phyloP scores from a whole-genome alignment of 2,113 vertebrate species.

The Rhineura floridana region DNA sequence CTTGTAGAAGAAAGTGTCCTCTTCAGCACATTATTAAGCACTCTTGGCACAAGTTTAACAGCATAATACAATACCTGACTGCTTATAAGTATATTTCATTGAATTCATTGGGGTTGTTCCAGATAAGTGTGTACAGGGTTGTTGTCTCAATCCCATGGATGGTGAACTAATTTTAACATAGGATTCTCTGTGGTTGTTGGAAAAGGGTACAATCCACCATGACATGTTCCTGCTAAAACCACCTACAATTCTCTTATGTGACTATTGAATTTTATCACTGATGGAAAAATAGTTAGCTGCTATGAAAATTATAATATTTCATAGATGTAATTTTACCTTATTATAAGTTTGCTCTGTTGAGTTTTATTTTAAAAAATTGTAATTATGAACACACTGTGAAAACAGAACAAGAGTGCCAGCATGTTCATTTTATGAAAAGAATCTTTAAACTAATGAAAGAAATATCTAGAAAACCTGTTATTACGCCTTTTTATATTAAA shows the following conservation, averaged over 20 bases:
- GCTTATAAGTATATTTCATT: too few species aligned
- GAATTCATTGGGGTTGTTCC: too few species aligned
- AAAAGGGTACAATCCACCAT: not conserved
- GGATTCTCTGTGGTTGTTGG: too few species aligned
- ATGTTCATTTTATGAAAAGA: not conserved
- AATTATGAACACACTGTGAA: slow-evolving; percentile 19
- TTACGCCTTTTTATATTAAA: slow-evolving; percentile 9
- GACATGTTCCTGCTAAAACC: not conserved
- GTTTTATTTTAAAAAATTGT: not conserved
- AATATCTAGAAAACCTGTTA: slow-evolving; percentile 4
- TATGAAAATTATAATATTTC: not conserved
- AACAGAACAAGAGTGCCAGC: not conserved
- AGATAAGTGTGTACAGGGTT: not conserved
- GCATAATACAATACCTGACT: too few species aligned
- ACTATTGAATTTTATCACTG: not conserved
- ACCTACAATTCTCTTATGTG: not conserved
- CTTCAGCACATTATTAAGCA: not conserved
- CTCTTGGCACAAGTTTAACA: not conserved
- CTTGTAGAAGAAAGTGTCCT: not conserved
- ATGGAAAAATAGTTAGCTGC: not conserved
- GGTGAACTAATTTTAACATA: not conserved
- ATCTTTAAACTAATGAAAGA: slow-evolving; percentile 3
- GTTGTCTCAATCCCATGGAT: not conserved
- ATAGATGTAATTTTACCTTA: not conserved
- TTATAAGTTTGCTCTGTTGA: slow-evolving; percentile 3